These are phyloP conservation scores for Streptopelia turtur DNA, from an alignment of 2,797 vertebrate species.

Conservation along the genomic window DNA sequence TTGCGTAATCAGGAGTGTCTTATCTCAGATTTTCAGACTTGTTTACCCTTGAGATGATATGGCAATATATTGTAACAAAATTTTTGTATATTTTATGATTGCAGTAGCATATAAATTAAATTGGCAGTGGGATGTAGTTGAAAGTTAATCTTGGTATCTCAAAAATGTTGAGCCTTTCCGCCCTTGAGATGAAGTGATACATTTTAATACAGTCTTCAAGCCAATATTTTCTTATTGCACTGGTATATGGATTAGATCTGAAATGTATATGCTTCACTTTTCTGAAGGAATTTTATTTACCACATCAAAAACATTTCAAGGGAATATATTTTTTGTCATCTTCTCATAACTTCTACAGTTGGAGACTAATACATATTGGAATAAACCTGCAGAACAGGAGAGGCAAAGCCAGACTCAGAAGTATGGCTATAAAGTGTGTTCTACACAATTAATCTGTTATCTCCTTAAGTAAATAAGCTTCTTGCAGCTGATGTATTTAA, in stretches of 20 bases:
- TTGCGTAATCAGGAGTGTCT: not conserved
- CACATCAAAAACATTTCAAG: not conserved
- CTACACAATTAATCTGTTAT: not conserved
- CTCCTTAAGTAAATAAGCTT: not conserved
- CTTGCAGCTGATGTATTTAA: not conserved
- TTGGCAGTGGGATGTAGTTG: not conserved
- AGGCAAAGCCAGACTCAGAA: not conserved
- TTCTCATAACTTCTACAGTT: not conserved
- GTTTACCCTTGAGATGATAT: conserved; percentile 22
- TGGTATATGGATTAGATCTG: conserved; percentile 12
- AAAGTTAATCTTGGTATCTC: conserved; percentile 11
- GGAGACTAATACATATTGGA: not conserved
- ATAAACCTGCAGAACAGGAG: not conserved
- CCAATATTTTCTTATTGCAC: not conserved
- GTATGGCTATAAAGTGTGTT: not conserved
- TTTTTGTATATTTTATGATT: conserved; percentile 26
- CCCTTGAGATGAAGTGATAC: not conserved
- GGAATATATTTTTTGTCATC: not conserved
- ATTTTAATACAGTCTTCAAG: conserved; percentile 20
- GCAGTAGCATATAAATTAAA: conserved; percentile 23
- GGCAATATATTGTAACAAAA: not conserved
- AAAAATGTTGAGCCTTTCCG: not conserved
- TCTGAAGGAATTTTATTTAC: not conserved
- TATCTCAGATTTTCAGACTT: conserved; percentile 31
- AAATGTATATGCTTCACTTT: not conserved